Evolutionary conservation across 92 coral and sea anemone species (phyloP).

Genomic region (Epizoanthus ramosus): DNA sequence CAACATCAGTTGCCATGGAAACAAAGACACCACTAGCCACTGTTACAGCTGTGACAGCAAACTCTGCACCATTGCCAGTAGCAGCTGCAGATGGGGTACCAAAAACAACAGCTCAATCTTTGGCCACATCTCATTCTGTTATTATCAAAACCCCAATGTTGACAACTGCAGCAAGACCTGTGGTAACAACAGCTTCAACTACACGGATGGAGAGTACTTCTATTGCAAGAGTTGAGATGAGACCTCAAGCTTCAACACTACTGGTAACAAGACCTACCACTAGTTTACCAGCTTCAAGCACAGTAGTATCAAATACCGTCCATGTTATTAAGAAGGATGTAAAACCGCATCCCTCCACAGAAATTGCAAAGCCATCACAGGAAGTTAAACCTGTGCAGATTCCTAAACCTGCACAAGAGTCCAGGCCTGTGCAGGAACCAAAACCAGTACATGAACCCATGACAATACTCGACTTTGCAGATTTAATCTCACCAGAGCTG

Average conservation of each 20-base stretch:
- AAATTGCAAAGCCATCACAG: constrained; percentile 19
- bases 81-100: constrained; percentile 22
- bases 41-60: constrained; percentile 21
- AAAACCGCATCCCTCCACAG: constrained; percentile 12
- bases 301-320: constrained; percentile 2
- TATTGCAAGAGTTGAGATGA: constrained; percentile 57
- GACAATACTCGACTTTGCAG: constrained; percentile 86
- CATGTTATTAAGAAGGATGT: constrained; percentile 17
- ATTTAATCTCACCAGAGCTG: constrained; percentile 65
- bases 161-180: constrained; percentile 39
- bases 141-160: not conserved
- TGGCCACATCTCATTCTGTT: constrained; percentile 22
- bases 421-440: constrained; percentile 38
- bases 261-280: constrained; percentile 42
- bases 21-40: constrained; percentile 3
- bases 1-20: constrained; percentile 13
- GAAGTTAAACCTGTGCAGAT: constrained; percentile 18
- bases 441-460: constrained; percentile 59
- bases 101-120: not conserved
- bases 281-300: not conserved
- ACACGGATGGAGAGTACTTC: constrained; percentile 78
- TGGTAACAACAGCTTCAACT: constrained; percentile 61
- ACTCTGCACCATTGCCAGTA: constrained; percentile 37
- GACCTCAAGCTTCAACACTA: constrained; percentile 35
- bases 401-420: constrained; percentile 12